phyloP scores from a whole-genome alignment of 2,888 invertebrate species.

The Flabesymbios commensalis region DNA sequence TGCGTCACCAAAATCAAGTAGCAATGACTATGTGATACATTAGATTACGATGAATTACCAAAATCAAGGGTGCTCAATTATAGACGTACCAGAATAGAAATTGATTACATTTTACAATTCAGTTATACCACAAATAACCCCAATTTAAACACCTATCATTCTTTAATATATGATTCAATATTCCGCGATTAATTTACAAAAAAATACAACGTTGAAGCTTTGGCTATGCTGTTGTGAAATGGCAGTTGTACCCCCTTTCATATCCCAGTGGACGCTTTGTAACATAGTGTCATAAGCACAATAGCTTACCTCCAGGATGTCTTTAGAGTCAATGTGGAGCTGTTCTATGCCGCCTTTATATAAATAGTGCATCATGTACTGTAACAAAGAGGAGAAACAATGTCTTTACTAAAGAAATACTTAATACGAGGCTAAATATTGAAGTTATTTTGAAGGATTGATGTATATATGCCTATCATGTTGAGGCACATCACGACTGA shows the following conservation, averaged over 20 bases:
- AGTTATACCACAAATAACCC: too few species aligned
- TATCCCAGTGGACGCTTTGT: neutral
- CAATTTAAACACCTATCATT: too few species aligned
- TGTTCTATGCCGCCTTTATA: conserved; percentile 86
- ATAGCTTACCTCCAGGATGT: conserved; percentile 72
- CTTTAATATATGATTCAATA: too few species aligned
- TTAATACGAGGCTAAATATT: neutral
- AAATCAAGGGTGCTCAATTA: neutral
- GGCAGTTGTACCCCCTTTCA: neutral
- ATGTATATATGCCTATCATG: neutral
- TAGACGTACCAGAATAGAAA: too few species aligned
- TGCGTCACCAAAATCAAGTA: too few species aligned
- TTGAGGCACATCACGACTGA: neutral
- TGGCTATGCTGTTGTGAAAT: neutral
- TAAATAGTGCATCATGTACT: conserved; percentile 91
- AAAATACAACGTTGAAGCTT: too few species aligned
- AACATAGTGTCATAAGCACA: neutral
- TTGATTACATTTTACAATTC: too few species aligned
- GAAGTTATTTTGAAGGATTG: neutral
- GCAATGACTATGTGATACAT: too few species aligned
- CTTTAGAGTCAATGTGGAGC: conserved; percentile 76
- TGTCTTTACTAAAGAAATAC: neutral
- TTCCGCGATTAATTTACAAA: too few species aligned
- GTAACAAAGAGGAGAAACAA: too few species aligned
- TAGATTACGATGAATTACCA: too few species aligned